Base-by-base conservation (phyloP, 1,140 invertebrate species). In the Heliothis subflexa region DNA sequence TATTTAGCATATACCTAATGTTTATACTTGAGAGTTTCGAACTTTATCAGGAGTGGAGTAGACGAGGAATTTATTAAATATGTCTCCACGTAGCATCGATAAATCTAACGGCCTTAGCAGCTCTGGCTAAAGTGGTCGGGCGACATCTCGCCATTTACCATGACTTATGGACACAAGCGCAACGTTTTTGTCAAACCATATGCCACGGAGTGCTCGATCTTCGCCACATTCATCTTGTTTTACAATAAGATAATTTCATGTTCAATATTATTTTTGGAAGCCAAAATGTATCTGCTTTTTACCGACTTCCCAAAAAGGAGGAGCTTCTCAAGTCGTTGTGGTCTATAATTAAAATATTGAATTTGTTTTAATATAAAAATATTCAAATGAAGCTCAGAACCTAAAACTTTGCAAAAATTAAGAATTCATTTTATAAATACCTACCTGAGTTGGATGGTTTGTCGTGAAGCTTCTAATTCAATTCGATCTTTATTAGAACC, bases 61-160 rank as follows among this genome's bases (percentile, higher is more conserved):
- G 57, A 52, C 40, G 57, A 16, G 1, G 78, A 74, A 82, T 81
- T 82, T 84, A 84, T 82, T 78, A 74, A 82, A 61, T 78, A 78
- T 72, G 47, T 71, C 72, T 81, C 47, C 82, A 85, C 82, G 80
- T 80, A 78, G 52, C 62, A 47, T 70, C 78, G 18, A 83, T 85
- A 85, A 85, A 85, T 85, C 82, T 59, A 47, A 68, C 33, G 57
- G 79, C 62, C 75, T 85, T 80, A 80, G 82, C 78, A 83, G 82
- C 75, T 79, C 77, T 66, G 57, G 54, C 79, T 76, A 76, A 83
- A 85, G 83, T 81, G 75, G 75, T 78, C 68, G 66, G 54, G 49
- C 47, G 74, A 77, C 79, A 80, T 50, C 66, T 80, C 79, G 47
- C 78, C 72, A 78, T 79, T 78, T 73, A 76, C 62, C 70, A 80